Percentiles rank a stretch among this genome's conserved stretches.
phyloP scores from a whole-genome alignment of 2,113 vertebrate genomes.

The Pachycephala philippinensis region DNA sequence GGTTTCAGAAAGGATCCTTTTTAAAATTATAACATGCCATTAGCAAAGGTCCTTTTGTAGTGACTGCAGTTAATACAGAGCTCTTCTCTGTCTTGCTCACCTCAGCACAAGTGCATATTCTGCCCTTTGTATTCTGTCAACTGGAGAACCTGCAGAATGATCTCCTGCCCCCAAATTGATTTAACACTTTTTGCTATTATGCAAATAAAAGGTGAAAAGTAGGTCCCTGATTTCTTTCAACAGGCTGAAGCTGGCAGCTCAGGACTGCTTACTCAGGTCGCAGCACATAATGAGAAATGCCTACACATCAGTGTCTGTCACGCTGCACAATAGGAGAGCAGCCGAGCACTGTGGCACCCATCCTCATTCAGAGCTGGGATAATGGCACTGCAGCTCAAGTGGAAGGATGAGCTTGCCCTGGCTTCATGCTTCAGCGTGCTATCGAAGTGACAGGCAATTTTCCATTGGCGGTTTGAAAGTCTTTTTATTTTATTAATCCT shows the following conservation, averaged over 20 bases:
- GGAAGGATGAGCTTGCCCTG: not conserved
- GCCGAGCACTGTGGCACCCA: not conserved
- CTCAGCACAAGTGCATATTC: not conserved
- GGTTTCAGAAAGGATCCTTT: not conserved
- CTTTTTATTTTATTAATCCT: slow-evolving; percentile 30
- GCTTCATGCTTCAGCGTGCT: not conserved
- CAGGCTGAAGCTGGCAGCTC: not conserved
- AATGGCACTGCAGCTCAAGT: not conserved
- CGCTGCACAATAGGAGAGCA: not conserved
- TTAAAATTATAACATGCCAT: slow-evolving; percentile 18
- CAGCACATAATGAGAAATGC: not conserved
- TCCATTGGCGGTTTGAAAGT: not conserved
- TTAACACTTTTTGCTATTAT: not conserved
- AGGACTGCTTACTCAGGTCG: not conserved
- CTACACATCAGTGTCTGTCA: not conserved
- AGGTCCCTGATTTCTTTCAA: not conserved
- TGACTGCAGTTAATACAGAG: not conserved
- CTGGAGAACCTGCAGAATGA: not conserved
- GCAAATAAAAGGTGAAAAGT: not conserved
- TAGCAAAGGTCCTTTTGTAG: slow-evolving; percentile 18
- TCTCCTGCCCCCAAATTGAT: not conserved
- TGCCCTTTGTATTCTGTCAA: not conserved
- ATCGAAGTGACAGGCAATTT: slow-evolving; percentile 23
- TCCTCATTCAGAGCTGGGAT: not conserved
- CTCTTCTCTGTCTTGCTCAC: not conserved